Conservation (phyloP, 2,113 vertebrate genomes). For the Serilophus lunatus region DNA sequence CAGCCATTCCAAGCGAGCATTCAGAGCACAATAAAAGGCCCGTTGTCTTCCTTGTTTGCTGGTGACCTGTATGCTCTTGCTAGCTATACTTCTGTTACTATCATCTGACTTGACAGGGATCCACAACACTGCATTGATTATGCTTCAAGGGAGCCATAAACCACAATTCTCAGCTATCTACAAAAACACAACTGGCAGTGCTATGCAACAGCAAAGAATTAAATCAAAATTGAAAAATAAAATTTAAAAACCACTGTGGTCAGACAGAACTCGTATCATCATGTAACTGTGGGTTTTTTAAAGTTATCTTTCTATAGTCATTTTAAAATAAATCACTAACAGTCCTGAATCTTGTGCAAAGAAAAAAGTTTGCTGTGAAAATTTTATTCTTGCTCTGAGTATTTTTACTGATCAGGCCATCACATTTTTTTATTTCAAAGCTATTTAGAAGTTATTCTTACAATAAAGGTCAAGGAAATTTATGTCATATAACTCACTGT, state of each 20-base stretch:
- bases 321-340: not conserved
- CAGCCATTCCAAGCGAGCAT: not conserved
- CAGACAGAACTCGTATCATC: not conserved
- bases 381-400: not conserved
- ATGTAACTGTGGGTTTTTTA: not conserved
- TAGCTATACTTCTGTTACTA: constrained; percentile 23
- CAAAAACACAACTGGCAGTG: not conserved
- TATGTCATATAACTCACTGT: not conserved
- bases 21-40: constrained; percentile 21
- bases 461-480: not conserved
- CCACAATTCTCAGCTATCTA: not conserved
- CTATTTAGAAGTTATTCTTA: not conserved
- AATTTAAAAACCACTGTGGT: not conserved
- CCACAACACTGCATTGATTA: constrained; percentile 27
- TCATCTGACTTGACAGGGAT: constrained; percentile 45
- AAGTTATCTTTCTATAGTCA: not conserved
- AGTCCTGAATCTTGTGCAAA: not conserved
- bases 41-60: not conserved
- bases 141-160: not conserved
- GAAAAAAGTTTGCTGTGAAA: not conserved
- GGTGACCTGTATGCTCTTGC: constrained; percentile 18
- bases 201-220: not conserved
- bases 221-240: not conserved
- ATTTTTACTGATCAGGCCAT: not conserved
- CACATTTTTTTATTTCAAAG: not conserved